phyloP scores from a whole-genome alignment of 2,797 vertebrate genomes.

The Gastrophryne carolinensis region DNA sequence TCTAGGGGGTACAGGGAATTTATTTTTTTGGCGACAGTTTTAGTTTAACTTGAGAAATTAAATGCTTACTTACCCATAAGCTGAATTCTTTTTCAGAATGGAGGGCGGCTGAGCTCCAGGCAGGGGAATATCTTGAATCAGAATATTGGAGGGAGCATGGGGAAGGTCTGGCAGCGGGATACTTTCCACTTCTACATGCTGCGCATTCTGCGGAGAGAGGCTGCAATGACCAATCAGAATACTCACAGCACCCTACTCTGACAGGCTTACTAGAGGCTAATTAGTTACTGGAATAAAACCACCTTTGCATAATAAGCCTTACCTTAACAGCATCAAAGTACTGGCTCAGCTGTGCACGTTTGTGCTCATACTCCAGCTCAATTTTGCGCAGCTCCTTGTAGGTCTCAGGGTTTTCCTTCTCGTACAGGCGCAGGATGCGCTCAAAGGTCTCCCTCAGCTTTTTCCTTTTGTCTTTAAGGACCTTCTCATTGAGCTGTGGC shows the following conservation, averaged over 20 bases:
- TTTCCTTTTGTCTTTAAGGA: constrained; percentile 94
- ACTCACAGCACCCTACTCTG: too few species aligned
- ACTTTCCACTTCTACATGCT: constrained; percentile 96
- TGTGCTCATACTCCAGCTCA: constrained; percentile 94
- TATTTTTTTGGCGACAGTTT: too few species aligned
- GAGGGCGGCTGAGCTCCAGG: constrained; percentile 95
- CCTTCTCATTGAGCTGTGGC: constrained; percentile 90
- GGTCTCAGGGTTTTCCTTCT: constrained; percentile 95
- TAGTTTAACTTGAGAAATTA: too few species aligned
- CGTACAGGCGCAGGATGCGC: constrained; percentile 89
- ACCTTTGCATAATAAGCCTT: constrained; percentile 26
- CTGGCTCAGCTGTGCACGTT: constrained; percentile 87
- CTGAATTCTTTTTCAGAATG: constrained; percentile 89
- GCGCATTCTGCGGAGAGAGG: constrained; percentile 80
- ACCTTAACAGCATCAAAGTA: constrained; percentile 84
- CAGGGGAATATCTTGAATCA: constrained; percentile 95
- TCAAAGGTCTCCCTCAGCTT: constrained; percentile 96
- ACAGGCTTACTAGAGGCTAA: too few species aligned
- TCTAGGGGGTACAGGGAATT: too few species aligned
- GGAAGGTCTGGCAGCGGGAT: constrained; percentile 98
- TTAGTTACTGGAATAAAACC: too few species aligned
- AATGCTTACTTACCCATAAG: constrained; percentile 86
- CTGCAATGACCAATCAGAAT: too few species aligned
- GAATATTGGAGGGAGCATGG: constrained; percentile 94
- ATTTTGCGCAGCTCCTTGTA: constrained; percentile 93